Evolutionary conservation across 2,113 vertebrate genomes (phyloP), one percentile per base, ranked within the genome.

Genomic region (Esox niger): DNA sequence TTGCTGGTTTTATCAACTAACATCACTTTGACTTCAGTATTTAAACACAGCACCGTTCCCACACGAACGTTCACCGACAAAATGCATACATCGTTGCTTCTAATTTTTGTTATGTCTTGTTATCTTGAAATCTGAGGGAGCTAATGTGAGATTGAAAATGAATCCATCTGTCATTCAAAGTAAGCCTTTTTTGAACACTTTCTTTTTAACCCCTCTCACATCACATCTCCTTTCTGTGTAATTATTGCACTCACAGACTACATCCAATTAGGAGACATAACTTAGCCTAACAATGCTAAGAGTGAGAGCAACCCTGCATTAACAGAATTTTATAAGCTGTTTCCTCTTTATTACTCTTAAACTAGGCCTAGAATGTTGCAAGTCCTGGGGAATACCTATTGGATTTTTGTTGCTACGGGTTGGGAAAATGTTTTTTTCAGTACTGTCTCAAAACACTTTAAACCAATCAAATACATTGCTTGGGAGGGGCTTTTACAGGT

Each of bases 261-360:
- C 38, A 54, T 38, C 43, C 58, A 74, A 70, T 81, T 77, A 82
- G 64, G 68, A 58, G 55, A 63, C 52, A 69, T 29, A 6, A 52
- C 68, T 73, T 75, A 77, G 78, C 55, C 32, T 84, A 80, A 79
- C 74, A 76, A 84, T 17, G 64, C 30, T 32, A 8, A 69, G 43
- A 61, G 64, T 54, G 65, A 56, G 66, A 17, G 35, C 2, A n/a
- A n/a, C n/a, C n/a, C 56, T 38, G 35, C 43, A 68, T 62, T 27
- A 32, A 27, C 25, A 66, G 29, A 61, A 38, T 78, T 84, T 82
- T 86, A 77, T 68, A 67, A 78, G 72, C 76, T 86, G 80, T 78
- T 46, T 2, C 31, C 29, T 1, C 31, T 27, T 64, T 64, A n/a
- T n/a, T n/a, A n/a, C n/a, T n/a, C n/a, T n/a, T n/a, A n/a, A n/a